Conservation (phyloP, 2,797 vertebrate genomes). For the Phyllotis vaccarum region DNA sequence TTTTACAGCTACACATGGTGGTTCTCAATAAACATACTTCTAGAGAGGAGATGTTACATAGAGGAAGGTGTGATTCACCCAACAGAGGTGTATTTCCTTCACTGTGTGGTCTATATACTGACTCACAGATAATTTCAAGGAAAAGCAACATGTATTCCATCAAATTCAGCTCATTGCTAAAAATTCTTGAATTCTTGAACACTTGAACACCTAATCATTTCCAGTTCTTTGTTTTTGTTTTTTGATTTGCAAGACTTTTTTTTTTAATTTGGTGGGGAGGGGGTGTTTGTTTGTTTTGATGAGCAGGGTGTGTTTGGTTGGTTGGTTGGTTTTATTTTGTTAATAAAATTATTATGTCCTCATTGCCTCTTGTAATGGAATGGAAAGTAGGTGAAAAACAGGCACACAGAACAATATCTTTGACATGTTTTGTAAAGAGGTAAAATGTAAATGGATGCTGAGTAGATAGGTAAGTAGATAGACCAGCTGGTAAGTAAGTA, state of each 20-base stretch:
- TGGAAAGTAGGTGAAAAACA: neutral
- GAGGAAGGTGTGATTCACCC: neutral
- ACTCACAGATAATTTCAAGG: neutral
- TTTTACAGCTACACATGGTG: neutral
- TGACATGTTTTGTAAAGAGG: neutral
- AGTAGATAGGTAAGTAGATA: neutral
- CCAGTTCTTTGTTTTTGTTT: neutral
- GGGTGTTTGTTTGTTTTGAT: neutral
- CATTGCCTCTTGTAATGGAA: neutral
- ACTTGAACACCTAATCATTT: neutral
- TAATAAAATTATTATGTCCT: neutral
- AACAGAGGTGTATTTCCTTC: neutral
- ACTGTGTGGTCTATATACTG: neutral
- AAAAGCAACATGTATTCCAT: neutral
- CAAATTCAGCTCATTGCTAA: neutral
- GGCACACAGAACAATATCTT: neutral
- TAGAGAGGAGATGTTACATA: neutral
- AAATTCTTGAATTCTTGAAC: neutral
- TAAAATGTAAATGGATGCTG: neutral
- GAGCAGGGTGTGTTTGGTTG: neutral
- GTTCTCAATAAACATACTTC: neutral
- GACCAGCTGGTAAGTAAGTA: neutral
- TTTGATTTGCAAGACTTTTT: neutral
- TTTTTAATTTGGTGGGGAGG: neutral
- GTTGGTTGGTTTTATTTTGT: neutral